Evolutionary conservation across 2,797 vertebrate genomes (phyloP), one percentile per base, ranked within the genome.

Genomic region (Columba guinea): DNA sequence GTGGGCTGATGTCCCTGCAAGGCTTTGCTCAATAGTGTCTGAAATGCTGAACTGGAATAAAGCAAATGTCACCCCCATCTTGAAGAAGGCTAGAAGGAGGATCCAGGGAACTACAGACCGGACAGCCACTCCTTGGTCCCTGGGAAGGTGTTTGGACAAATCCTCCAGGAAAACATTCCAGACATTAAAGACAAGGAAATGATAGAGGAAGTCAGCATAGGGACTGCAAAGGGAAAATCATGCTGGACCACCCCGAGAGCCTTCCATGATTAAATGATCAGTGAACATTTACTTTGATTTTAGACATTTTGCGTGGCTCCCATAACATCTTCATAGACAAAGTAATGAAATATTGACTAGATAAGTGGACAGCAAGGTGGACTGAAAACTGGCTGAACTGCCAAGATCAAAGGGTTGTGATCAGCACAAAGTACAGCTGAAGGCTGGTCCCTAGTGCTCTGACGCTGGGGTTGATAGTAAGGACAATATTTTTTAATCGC

Each of bases 211-310:
- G 49, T n/a, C 73, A 39, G 22, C 21, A n/a, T 0, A 77, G n/a
- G 60, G 22, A 37, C 34, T 60, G 21, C 16, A 84, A 89, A 74
- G 11, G 30, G n/a, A 84, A 93, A 74, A 59, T 8, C 48, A n/a
- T 9, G 16, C n/a, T 59, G 30, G 34, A 73, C 16, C 8, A 58
- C 13, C 5, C 15, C 0, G 0, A 86, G 18, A 70, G 48, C 9
- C 1, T 9, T 34, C 39, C 63, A 15, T 8, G 6, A 59, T 13
- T 9, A 89, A 89, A 39, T 3, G 4, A 79, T 48, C 10, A 51
- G 24, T 44, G 21, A 76, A 58, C 5, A 0, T 64, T 62, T 48
- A 53, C 28, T 30, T 35, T 59, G 48, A 37, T 51, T 89, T 83
- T 41, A 68, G 37, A 41, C 14, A 37, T 53, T 63, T 87, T 56